Evolutionary conservation across 2,113 vertebrate species (phyloP).

Genomic region (Conger conger): DNA sequence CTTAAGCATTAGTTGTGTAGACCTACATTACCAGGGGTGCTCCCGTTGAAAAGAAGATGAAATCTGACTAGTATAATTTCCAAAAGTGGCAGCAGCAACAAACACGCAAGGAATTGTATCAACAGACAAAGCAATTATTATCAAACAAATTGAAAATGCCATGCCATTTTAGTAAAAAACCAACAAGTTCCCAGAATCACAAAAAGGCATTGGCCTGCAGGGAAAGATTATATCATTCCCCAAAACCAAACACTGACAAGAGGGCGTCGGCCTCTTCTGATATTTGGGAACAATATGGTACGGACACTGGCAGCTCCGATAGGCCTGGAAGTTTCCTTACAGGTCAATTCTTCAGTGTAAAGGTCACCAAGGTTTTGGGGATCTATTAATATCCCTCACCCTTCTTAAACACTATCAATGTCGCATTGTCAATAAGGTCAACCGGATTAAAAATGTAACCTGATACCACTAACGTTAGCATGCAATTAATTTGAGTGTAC

Average conservation of each 20-base stretch:
- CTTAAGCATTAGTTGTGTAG: conserved; percentile 4
- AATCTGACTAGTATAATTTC: not conserved
- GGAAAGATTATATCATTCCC: conserved; percentile 3
- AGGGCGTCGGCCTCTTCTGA: not conserved
- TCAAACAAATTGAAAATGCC: not conserved
- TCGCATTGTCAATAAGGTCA: too few species aligned
- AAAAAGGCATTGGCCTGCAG: not conserved
- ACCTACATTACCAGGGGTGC: not conserved
- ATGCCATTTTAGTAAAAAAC: not conserved
- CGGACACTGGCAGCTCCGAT: not conserved
- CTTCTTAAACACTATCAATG: too few species aligned
- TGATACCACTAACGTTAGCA: too few species aligned
- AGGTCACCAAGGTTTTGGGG: too few species aligned
- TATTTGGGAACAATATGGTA: not conserved
- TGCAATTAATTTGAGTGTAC: too few species aligned
- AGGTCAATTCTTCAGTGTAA: too few species aligned
- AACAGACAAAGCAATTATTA: too few species aligned
- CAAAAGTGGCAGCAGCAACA: too few species aligned
- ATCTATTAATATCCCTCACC: too few species aligned
- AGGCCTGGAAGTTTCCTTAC: too few species aligned
- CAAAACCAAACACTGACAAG: not conserved
- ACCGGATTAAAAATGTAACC: too few species aligned
- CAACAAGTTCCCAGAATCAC: not conserved
- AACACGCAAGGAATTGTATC: too few species aligned
- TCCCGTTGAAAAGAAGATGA: not conserved